A percentile compares a stretch with the other conserved stretches of the same genome.
phyloP scores from a whole-genome alignment of 2,797 vertebrate species.

The Karalla daura region DNA sequence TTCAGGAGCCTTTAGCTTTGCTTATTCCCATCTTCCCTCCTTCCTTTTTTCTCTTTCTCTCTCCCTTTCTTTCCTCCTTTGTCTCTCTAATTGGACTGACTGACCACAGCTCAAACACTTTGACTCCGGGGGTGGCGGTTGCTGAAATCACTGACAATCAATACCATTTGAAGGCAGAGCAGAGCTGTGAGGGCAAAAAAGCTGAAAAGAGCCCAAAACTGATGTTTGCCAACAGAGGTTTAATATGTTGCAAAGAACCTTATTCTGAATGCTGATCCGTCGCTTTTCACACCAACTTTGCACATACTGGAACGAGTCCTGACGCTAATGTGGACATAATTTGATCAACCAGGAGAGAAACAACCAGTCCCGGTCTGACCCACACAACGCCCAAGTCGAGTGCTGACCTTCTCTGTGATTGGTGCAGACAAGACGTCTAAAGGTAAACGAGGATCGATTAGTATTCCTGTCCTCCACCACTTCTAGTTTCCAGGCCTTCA shows the following conservation, averaged over 20 bases:
- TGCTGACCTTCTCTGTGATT: slow-evolving; percentile 73
- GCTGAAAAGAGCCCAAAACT: slow-evolving; percentile 13
- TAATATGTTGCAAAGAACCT: slow-evolving; percentile 20
- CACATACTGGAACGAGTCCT: slow-evolving; percentile 39
- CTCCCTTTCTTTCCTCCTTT: slow-evolving; percentile 47
- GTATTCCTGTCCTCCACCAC: slow-evolving; percentile 62
- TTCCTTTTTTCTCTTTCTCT: slow-evolving; percentile 22
- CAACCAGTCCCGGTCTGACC: slow-evolving; percentile 33
- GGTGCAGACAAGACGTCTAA: slow-evolving; percentile 58
- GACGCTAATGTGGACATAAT: slow-evolving; percentile 63
- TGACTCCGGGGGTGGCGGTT: slow-evolving; percentile 31
- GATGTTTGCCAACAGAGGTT: neutral
- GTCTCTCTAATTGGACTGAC: slow-evolving; percentile 71
- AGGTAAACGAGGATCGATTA: slow-evolving; percentile 75
- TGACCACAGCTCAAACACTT: slow-evolving; percentile 64
- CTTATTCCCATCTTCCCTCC: slow-evolving; percentile 58
- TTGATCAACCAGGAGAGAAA: slow-evolving; percentile 57
- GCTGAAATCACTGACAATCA: slow-evolving; percentile 63
- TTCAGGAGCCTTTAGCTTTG: slow-evolving; percentile 52
- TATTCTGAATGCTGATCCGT: neutral
- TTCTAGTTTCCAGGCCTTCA: slow-evolving; percentile 16
- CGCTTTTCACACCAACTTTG: slow-evolving; percentile 19
- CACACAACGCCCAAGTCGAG: slow-evolving; percentile 48
- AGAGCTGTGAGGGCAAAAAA: slow-evolving; percentile 9
- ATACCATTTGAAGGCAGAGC: slow-evolving; percentile 52